Evolutionary conservation across 1,140 invertebrate genomes (phyloP), one percentile per base, ranked within the genome.

Genomic region (Sinonovacula constricta): DNA sequence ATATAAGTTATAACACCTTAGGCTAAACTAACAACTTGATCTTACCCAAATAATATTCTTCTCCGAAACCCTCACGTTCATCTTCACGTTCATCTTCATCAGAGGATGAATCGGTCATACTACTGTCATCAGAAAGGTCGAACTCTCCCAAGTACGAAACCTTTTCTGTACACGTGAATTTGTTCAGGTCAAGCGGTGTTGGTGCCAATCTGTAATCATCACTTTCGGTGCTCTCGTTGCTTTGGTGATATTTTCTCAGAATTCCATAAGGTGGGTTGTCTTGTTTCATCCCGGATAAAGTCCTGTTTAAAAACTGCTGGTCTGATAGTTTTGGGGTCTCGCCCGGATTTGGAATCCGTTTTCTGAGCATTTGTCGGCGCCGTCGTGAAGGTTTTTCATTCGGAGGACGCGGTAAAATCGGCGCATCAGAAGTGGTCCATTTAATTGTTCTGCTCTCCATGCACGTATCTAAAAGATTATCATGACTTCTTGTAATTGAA

Each of bases 31-130:
- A n/a, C n/a, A n/a, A n/a, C n/a, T n/a, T n/a, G n/a, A n/a, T n/a
- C n/a, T 65, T 65, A 75, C 71, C 71, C n/a, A 75, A 33, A 33
- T 75, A 75, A 24, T 31, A 65, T 2, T 65, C 0, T n/a, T 75
- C 39, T 51, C 71, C 71, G 31, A 65, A 75, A 28, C 65, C 57
- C 1, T 54, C 39, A 2, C 36, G 18, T 7, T 53, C 39, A 15
- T 12, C 60, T 18, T n/a, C 30, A 4, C 34, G 31, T 3, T 60
- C 22, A 3, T 4, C n/a, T 14, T 66, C 26, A n/a, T 56, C 67
- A 22, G n/a, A n/a, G n/a, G n/a, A n/a, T n/a, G 18, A 24, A 0
- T 18, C 54, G 30, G 26, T 10, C 18, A 24, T 30, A 31, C 39
- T 31, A 18, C 56, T 60, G 28, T 63, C 70, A 30, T 74, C 70